phyloP scores from a whole-genome alignment of 2,888 invertebrate genomes.

The Patella depressa region DNA sequence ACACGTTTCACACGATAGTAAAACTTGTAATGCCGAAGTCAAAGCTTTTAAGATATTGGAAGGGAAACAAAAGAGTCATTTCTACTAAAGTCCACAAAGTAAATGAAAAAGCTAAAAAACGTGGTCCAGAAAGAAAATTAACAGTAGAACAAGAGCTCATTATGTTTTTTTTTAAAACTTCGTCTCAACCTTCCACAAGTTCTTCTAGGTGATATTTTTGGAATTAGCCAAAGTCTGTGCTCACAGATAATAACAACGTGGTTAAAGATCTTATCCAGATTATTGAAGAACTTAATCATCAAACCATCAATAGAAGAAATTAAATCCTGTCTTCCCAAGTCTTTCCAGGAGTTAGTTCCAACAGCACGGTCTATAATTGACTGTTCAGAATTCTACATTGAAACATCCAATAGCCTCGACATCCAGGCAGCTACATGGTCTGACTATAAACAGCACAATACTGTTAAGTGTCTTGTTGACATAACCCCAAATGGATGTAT shows the following conservation, averaged over 20 bases:
- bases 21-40: not conserved
- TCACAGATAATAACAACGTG: not conserved
- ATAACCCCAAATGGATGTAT: slow-evolving; percentile 27
- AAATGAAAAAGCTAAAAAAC: no score
- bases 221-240: not conserved
- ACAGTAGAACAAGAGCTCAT: not conserved
- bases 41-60: not conserved
- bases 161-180: not conserved
- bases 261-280: not conserved
- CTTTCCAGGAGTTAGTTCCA: not conserved
- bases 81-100: no score
- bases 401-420: slow-evolving; percentile 19
- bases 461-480: slow-evolving; percentile 28
- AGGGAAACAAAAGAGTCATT: no score
- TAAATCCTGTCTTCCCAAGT: not conserved
- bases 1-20: not conserved
- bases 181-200: not conserved
- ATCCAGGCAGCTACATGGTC: slow-evolving; percentile 25
- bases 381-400: slow-evolving; percentile 32
- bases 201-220: not conserved
- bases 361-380: slow-evolving; percentile 20
- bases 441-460: slow-evolving; percentile 31
- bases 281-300: not conserved
- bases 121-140: not conserved
- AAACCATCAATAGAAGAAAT: not conserved